Evolutionary conservation across 2,113 vertebrate genomes (phyloP), one percentile per base, ranked within the genome.

Genomic region (Thalassarche chlororhynchos): DNA sequence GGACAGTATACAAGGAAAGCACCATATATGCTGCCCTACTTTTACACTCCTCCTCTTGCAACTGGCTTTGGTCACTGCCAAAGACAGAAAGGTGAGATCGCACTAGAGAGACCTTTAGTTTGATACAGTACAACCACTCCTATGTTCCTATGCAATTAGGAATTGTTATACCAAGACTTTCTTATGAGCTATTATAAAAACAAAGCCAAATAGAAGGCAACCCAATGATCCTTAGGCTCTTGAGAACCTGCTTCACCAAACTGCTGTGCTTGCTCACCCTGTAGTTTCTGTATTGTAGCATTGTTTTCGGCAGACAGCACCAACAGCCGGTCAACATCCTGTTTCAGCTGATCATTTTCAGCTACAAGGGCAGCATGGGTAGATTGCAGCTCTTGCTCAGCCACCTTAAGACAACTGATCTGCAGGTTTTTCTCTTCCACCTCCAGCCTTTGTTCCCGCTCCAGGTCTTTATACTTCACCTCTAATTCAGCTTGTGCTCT

Each of bases 181-280:
- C 36, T 44, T 18, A 42, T 0, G 5, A 74, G 15, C 18, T 36
- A 17, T 13, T 61, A 58, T 5, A 44, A 68, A 89, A 72, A 15
- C 44, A 79, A 85, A 75, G 34, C 19, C 57, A 49, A 86, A 72
- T 1, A 70, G n/a, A 86, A 81, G 61, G 47, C 31, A 78, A 23
- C 5, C 14, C 57, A 72, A 10, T 7, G 60, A 82, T 34, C 9
- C 51, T 52, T 15, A 8, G 40, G 57, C 29, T 70, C 65, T n/a
- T 25, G 55, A 81, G 83, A 58, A 42, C 3, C 20, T 70, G 68
- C 72, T 58, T 42, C 42, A 32, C 10, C 38, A 3, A 49, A 29
- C 4, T 12, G 29, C 55, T 34, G 20, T 3, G 16, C 47, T 31
- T 90, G 94, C 97, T 98, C 87, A 99, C 99, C 99, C 97, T 98